Percentiles rank a stretch among this genome's conserved stretches.
These are phyloP conservation scores for Eledona agricola DNA, from an alignment of 2,888 invertebrate genomes.

Conservation along the genomic window DNA sequence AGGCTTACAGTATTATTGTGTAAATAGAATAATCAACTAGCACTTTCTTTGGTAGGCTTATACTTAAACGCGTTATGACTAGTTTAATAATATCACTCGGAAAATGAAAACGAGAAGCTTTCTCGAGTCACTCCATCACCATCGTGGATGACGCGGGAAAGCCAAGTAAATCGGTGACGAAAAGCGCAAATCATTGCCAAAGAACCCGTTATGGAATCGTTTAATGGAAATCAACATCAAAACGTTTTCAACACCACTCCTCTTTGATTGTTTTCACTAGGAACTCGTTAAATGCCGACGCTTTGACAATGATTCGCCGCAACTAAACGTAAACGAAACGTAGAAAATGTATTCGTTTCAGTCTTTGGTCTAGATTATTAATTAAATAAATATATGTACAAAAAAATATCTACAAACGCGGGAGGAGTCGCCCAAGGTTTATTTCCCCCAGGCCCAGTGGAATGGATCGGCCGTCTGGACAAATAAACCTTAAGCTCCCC, in stretches of 20 bases:
- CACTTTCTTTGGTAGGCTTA: conserved; percentile 59
- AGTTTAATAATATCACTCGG: conserved; percentile 59
- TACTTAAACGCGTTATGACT: conserved; percentile 53
- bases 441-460: conserved; percentile 22
- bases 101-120: conserved; percentile 29
- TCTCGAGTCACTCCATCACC: conserved; percentile 28
- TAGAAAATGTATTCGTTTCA: conserved; percentile 48
- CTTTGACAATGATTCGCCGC: conserved; percentile 46
- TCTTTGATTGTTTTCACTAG: conserved; percentile 34
- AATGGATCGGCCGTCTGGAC: conserved; percentile 25
- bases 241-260: conserved; percentile 31
- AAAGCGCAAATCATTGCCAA: conserved; percentile 45
- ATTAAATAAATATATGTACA: conserved; percentile 52
- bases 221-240: conserved; percentile 29
- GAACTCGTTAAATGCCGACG: conserved; percentile 39
- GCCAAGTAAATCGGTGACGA: conserved; percentile 22
- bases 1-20: conserved; percentile 38
- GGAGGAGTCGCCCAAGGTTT: conserved; percentile 20
- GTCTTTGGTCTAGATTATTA: conserved; percentile 56
- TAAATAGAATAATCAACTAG: conserved; percentile 49
- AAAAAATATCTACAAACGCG: conserved; percentile 30
- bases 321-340: conserved; percentile 43
- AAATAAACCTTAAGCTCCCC: conserved; percentile 28
- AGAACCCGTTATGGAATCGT: conserved; percentile 14
- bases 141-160: conserved; percentile 14